A percentile compares a stretch with the other conserved stretches of the same genome.
Evolutionary conservation across 2,888 invertebrate species (phyloP).

Genomic region (Epiperipatus broadwayi): DNA sequence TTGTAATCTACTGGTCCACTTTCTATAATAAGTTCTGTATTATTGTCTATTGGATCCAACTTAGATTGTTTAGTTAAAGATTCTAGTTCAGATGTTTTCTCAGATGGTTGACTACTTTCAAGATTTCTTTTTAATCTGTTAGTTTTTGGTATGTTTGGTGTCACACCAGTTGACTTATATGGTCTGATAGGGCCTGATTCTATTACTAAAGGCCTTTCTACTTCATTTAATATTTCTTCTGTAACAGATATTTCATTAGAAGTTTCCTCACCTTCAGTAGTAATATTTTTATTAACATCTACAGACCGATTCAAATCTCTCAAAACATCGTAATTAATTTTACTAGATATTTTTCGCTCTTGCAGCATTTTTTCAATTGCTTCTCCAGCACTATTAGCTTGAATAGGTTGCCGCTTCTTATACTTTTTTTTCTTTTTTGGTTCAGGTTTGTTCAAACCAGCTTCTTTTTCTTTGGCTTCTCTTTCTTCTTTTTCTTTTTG

Average conservation of each 20-base stretch:
- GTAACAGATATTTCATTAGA: too few species aligned
- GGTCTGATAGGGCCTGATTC: too few species aligned
- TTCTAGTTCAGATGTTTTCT: constrained; percentile 5
- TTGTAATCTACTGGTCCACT: background rate
- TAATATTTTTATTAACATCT: too few species aligned
- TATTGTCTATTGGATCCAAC: background rate
- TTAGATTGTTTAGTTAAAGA: background rate
- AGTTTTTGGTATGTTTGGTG: too few species aligned
- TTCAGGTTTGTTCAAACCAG: constrained; percentile 52
- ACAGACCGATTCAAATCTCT: constrained; percentile 52
- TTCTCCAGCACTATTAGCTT: constrained; percentile 42
- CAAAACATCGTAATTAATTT: constrained; percentile 93
- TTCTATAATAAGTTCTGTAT: too few species aligned
- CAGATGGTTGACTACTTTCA: too few species aligned
- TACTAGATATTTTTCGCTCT: constrained; percentile 83
- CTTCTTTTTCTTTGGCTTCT: constrained; percentile 56
- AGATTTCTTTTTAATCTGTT: too few species aligned
- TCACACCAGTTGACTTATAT: too few species aligned
- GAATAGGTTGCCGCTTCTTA: constrained; percentile 20
- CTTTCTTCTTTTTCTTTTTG: constrained; percentile 68
- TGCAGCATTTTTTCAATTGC: constrained; percentile 89
- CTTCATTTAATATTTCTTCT: too few species aligned
- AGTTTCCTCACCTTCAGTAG: too few species aligned
- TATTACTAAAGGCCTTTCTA: too few species aligned
- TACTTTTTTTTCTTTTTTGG: constrained; percentile 19